Percentiles rank a stretch among this genome's conserved stretches.
Conservation (phyloP, 2,888 invertebrate genomes). For the Catocala nupta region DNA sequence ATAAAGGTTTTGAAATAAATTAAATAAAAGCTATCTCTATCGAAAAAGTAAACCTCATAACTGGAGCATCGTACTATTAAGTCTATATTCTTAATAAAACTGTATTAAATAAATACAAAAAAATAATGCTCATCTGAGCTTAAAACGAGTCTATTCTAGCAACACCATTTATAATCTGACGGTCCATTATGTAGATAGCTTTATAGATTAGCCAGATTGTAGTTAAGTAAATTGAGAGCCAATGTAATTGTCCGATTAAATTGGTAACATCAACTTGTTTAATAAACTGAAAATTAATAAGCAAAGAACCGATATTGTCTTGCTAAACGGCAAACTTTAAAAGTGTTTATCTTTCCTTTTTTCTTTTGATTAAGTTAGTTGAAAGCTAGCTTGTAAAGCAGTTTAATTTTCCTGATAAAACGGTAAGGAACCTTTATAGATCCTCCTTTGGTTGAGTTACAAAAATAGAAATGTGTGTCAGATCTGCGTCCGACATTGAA, state of each 20-base stretch:
- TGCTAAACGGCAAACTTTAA: slow-evolving; percentile 26
- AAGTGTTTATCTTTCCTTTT: slow-evolving; percentile 33
- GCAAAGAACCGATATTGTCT: slow-evolving; percentile 39
- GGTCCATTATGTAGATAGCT: too few relatives aligned
- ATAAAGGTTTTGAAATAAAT: too few relatives aligned
- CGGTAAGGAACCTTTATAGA: slow-evolving; percentile 22
- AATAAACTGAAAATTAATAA: slow-evolving; percentile 34
- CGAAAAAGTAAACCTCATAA: too few relatives aligned
- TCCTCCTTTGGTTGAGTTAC: slow-evolving; percentile 38
- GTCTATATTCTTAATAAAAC: too few relatives aligned
- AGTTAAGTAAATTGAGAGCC: too few relatives aligned
- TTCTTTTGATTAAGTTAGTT: slow-evolving; percentile 39
- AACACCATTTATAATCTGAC: too few relatives aligned
- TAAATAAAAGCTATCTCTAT: too few relatives aligned
- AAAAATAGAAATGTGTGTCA: slow-evolving; percentile 26
- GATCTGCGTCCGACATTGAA: slow-evolving; percentile 3
- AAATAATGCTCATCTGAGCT: too few relatives aligned
- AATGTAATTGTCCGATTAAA: background rate
- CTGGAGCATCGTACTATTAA: too few relatives aligned
- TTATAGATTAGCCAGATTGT: too few relatives aligned
- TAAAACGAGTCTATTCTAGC: too few relatives aligned
- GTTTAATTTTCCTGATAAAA: slow-evolving; percentile 34
- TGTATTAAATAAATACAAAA: too few relatives aligned
- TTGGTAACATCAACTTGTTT: slow-evolving; percentile 3
- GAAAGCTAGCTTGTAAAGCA: slow-evolving; percentile 23